phyloP scores from a whole-genome alignment of 1,140 invertebrate species.

The Sinella curviseta region DNA sequence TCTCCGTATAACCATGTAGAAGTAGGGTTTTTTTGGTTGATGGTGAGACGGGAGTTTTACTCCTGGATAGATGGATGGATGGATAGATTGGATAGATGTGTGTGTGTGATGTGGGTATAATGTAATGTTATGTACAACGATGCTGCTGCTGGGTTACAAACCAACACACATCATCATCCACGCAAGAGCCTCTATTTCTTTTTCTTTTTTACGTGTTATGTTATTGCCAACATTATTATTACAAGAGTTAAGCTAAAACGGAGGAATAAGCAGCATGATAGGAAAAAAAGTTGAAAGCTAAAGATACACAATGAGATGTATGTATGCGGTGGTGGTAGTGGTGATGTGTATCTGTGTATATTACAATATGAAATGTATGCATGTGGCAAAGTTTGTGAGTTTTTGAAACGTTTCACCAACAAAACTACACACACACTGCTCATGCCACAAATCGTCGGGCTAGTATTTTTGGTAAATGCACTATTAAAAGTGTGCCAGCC shows the following conservation, averaged over 20 bases:
- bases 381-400: slow-evolving; percentile 40
- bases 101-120: background rate
- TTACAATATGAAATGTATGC: background rate
- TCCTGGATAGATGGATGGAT: slow-evolving; percentile 21
- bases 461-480: slow-evolving; percentile 50
- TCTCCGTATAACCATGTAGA: too few relatives aligned
- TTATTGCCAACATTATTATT: slow-evolving; percentile 19
- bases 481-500: slow-evolving; percentile 56
- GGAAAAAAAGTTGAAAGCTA: slow-evolving; percentile 8
- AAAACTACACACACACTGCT: slow-evolving; percentile 3
- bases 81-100: slow-evolving; percentile 22
- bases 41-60: background rate
- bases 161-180: background rate
- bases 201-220: too few relatives aligned
- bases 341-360: background rate
- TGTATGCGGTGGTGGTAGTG: background rate
- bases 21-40: background rate
- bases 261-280: background rate
- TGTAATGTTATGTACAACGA: background rate
- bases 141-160: background rate
- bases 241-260: slow-evolving; percentile 13
- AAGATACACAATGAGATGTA: background rate
- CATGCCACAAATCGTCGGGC: slow-evolving; percentile 20
- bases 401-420: slow-evolving; percentile 15
- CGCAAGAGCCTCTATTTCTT: background rate